A percentile compares a stretch with the other conserved stretches of the same genome.
These are phyloP conservation scores for Telmatherina bonti DNA, from an alignment of 2,797 vertebrate genomes.

Conservation along the genomic window DNA sequence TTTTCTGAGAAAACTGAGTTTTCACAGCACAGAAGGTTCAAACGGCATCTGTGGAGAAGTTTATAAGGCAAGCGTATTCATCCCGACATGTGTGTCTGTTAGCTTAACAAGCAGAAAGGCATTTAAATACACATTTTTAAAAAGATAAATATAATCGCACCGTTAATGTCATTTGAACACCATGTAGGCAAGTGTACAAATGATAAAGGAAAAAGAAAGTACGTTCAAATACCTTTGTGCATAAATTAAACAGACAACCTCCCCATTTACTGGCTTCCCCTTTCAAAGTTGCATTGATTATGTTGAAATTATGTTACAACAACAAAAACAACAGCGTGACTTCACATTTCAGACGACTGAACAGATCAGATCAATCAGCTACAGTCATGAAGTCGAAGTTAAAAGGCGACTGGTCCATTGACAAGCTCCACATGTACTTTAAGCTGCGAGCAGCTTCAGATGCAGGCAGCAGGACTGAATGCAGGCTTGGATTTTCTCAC, in stretches of 20 bases:
- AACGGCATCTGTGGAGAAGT: conserved; percentile 19
- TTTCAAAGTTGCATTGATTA: conserved; percentile 33
- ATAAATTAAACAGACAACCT: conserved; percentile 6
- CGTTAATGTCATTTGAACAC: conserved; percentile 30
- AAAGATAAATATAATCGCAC: not conserved
- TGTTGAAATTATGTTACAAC: not conserved
- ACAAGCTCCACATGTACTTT: conserved; percentile 4
- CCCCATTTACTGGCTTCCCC: conserved; percentile 3
- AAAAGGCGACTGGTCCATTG: not conserved
- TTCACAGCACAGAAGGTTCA: not conserved
- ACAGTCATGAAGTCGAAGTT: not conserved
- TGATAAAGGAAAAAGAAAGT: not conserved
- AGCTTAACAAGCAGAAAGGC: conserved; percentile 49
- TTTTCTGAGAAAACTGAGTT: not conserved
- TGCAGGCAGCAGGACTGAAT: not conserved
- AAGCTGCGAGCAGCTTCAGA: not conserved
- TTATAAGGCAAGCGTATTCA: conserved; percentile 53
- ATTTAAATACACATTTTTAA: conserved; percentile 17
- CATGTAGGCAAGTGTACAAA: not conserved
- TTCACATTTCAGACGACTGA: not conserved
- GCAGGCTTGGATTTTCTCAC: not conserved
- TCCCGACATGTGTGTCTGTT: conserved; percentile 16
- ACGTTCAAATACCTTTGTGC: not conserved
- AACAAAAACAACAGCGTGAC: not conserved
- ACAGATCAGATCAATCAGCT: not conserved